A percentile compares a stretch with the other conserved stretches of the same genome.
Conservation (phyloP, 2,113 vertebrate genomes). For the Sardina pilchardus region DNA sequence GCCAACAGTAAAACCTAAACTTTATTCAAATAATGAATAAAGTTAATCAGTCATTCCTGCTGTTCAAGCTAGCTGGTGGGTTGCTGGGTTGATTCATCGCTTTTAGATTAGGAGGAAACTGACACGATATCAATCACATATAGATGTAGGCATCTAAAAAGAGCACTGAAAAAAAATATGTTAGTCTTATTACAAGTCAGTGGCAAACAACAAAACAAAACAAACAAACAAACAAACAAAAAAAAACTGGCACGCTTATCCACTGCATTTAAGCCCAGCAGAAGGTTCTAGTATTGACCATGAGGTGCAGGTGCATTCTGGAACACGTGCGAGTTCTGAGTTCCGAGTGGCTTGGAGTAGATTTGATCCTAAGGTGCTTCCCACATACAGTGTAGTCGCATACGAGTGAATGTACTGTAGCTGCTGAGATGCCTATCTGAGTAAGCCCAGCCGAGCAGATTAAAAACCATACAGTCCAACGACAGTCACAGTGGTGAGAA, state of each 20-base stretch:
- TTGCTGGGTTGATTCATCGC: neutral
- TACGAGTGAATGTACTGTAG: neutral
- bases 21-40: neutral
- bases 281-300: neutral
- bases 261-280: neutral
- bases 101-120: neutral
- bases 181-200: neutral
- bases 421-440: neutral
- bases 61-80: neutral
- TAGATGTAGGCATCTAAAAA: neutral
- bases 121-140: neutral
- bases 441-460: neutral
- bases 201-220: neutral
- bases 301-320: neutral
- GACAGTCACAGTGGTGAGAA: slow-evolving; percentile 4
- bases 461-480: neutral
- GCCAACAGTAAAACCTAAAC: neutral
- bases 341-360: neutral
- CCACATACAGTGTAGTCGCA: neutral
- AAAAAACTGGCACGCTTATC: neutral
- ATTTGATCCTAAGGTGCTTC: neutral
- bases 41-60: neutral
- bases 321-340: slow-evolving; percentile 7
- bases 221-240: too few species aligned
- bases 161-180: neutral